A percentile compares a stretch with the other conserved stretches of the same genome.
phyloP scores from a whole-genome alignment of 2,113 vertebrate species.

The Catagonus wagneri region DNA sequence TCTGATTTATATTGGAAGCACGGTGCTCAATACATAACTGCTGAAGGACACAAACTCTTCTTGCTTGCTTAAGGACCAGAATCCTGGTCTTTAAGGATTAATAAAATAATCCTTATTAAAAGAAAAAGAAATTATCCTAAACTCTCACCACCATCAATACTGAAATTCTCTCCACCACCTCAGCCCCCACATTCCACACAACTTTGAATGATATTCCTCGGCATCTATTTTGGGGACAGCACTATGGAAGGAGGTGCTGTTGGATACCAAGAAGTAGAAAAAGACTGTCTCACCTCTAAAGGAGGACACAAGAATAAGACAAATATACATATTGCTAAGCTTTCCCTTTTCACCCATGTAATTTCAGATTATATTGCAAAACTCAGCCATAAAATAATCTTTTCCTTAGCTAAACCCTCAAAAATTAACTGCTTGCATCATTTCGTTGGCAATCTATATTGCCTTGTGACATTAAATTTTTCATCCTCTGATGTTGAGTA shows the following conservation, averaged over 20 bases:
- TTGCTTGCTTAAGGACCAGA: neutral
- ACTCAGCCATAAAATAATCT: neutral
- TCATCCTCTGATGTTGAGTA: neutral
- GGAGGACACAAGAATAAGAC: neutral
- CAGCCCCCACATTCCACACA: neutral
- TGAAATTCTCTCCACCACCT: neutral
- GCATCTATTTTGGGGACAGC: neutral
- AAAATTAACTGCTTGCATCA: neutral
- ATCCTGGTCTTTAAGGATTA: too few relatives aligned
- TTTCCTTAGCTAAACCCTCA: slow-evolving; percentile 45
- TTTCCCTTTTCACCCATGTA: neutral
- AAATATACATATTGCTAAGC: rapidly evolving
- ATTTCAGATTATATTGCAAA: slow-evolving; percentile 28
- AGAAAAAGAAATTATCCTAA: neutral
- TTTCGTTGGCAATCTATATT: neutral
- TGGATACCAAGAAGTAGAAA: neutral
- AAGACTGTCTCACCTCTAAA: neutral
- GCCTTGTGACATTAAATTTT: neutral
- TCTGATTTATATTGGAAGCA: neutral
- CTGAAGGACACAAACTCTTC: neutral
- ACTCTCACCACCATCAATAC: neutral
- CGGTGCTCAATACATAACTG: neutral
- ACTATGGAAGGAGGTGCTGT: neutral
- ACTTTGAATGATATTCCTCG: neutral
- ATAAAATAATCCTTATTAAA: too few relatives aligned